Conservation (phyloP, 2,113 vertebrate genomes). For the Rutilus rutilus region DNA sequence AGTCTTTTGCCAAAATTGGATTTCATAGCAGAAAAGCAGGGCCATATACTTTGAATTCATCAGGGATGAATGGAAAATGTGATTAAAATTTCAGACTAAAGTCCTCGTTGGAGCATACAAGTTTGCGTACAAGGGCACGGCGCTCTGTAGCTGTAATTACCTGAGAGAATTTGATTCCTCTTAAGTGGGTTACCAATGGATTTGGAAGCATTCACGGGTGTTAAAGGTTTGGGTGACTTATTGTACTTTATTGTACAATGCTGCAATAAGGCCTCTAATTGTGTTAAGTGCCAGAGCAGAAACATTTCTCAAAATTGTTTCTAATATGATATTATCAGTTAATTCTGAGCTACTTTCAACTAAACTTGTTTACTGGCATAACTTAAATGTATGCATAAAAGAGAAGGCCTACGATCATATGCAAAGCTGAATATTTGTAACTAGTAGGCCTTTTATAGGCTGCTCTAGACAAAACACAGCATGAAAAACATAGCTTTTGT, state of each 20-base stretch:
- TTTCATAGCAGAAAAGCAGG: constrained; percentile 61
- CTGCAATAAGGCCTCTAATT: constrained; percentile 40
- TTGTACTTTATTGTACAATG: constrained; percentile 50
- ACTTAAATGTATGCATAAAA: constrained; percentile 41
- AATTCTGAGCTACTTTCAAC: constrained; percentile 34
- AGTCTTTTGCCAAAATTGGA: constrained; percentile 67
- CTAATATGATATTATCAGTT: constrained; percentile 42
- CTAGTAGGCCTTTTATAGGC: constrained; percentile 7
- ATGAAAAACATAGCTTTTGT: neutral
- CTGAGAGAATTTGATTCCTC: constrained; percentile 58
- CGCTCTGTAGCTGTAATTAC: constrained; percentile 62
- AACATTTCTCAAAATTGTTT: constrained; percentile 45
- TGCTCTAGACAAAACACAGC: neutral
- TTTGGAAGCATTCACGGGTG: constrained; percentile 16
- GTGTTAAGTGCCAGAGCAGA: constrained; percentile 24
- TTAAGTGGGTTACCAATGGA: constrained; percentile 64
- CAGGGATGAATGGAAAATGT: constrained; percentile 67
- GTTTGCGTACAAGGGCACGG: constrained; percentile 61
- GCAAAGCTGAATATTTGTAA: neutral
- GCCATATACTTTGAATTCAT: constrained; percentile 68
- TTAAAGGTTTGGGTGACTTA: constrained; percentile 35
- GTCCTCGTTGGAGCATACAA: constrained; percentile 62
- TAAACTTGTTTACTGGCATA: constrained; percentile 32
- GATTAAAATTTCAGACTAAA: constrained; percentile 71
- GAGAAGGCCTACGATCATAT: neutral